phyloP scores from a whole-genome alignment of 1,140 invertebrate species.

The Yoshiicerus persimilis region DNA sequence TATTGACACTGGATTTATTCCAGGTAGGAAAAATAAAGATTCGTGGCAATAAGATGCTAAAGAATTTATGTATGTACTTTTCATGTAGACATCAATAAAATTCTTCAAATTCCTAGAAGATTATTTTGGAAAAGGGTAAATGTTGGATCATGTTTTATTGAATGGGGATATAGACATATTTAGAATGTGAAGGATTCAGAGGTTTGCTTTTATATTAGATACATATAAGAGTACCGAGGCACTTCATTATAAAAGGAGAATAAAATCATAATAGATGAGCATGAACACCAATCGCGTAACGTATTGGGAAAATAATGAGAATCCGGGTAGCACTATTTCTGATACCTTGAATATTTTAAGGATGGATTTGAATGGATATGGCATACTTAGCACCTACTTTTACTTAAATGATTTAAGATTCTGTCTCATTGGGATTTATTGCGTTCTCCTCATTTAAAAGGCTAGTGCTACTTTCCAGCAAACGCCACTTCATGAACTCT shows the following conservation, averaged over 20 bases:
- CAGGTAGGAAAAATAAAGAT: too few relatives aligned
- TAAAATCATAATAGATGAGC: background rate
- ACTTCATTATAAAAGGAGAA: background rate
- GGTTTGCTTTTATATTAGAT: background rate
- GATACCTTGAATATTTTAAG: background rate
- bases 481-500: too few relatives aligned
- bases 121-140: background rate
- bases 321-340: background rate
- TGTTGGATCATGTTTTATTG: background rate
- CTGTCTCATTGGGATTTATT: background rate
- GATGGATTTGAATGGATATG: background rate
- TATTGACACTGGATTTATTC: too few relatives aligned
- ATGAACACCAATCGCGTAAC: background rate
- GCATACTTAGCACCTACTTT: background rate
- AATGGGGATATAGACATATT: background rate
- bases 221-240: background rate
- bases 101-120: background rate
- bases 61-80: too few relatives aligned
- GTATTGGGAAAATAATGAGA: constrained; percentile 12
- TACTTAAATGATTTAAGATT: background rate
- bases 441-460: background rate
- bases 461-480: too few relatives aligned
- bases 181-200: too few relatives aligned
- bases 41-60: too few relatives aligned
- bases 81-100: background rate